phyloP scores from a whole-genome alignment of 1,140 invertebrate genomes.

The Fopius arisanus region DNA sequence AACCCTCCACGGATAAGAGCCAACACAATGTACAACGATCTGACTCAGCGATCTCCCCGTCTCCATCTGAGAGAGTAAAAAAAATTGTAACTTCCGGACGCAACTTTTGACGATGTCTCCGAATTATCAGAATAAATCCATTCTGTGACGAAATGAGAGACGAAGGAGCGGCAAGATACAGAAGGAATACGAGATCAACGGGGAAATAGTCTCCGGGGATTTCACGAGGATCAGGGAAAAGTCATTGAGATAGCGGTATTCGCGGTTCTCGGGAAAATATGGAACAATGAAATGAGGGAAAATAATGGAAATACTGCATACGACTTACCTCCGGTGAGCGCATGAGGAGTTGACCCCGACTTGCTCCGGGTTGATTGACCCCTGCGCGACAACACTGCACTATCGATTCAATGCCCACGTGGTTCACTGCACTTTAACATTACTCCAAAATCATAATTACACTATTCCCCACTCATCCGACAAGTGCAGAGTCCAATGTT shows the following conservation, averaged over 20 bases:
- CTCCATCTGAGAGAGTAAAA: neutral
- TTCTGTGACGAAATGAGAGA: neutral
- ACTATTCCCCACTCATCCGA: neutral
- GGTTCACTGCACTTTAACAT: slow-evolving; percentile 53
- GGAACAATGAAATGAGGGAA: neutral
- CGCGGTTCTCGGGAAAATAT: neutral
- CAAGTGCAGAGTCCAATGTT: neutral
- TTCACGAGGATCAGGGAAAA: neutral
- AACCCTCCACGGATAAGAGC: neutral
- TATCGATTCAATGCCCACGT: slow-evolving; percentile 61
- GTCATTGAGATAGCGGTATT: neutral
- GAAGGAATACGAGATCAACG: neutral
- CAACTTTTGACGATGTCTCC: neutral
- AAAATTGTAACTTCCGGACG: neutral
- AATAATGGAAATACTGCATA: slow-evolving; percentile 9
- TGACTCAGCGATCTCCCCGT: neutral
- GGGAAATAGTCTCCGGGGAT: neutral
- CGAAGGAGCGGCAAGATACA: neutral
- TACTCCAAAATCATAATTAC: neutral
- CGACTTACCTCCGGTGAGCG: slow-evolving; percentile 42
- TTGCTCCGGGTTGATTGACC: slow-evolving; percentile 58
- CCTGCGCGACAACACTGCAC: slow-evolving; percentile 61
- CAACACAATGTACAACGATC: neutral
- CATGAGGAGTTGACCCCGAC: slow-evolving; percentile 55
- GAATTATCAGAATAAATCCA: neutral